Evolutionary conservation across 2,888 invertebrate genomes (phyloP), one percentile per base, ranked within the genome.

Genomic region (Buathra laborator): DNA sequence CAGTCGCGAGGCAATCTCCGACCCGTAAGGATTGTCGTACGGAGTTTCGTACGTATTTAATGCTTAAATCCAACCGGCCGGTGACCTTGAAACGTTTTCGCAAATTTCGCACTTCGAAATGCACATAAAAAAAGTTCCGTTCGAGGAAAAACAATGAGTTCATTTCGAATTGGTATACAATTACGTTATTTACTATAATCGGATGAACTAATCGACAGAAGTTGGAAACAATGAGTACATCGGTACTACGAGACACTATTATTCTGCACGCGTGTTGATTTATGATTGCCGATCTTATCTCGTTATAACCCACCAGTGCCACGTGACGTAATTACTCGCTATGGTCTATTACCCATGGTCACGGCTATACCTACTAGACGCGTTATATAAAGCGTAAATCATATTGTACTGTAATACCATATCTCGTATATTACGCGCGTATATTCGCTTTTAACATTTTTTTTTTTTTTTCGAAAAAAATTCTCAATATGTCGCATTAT

Each of bases 261-360:
- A 48, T 56, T 12, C 29, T 67, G 16, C 67, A 24, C 12, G 4
- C 32, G 10, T 37, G 12, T 14, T 48, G 68, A 68, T 44, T 59
- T 16, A 56, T 77, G 59, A 53, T 59, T 70, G 51, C 62, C 46
- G 70, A 64, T 77, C 70, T 64, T 70, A 53, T 16, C n/a, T 48
- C 56, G 56, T 56, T 56, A 19, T 56, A 37, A 56, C 56, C 19
- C 56, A 56, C 4, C 24, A 4, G 19, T 56, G 56, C 56, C 24
- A 4, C 19, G 29, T 68, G 74, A 78, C 44, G 59, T 51, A 74
- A 78, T 68, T 37, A 9, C 14, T 56, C n/a, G 53, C 44, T 32
- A 62, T 71, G 79, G 56, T 75, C 79, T 75, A 79, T 83, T 79
- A 72, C 32, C 79, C 79, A 79, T 75, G 70, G 75, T 80, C 79